A percentile compares a stretch with the other conserved stretches of the same genome.
These are phyloP conservation scores for Coelopa pilipes DNA, from an alignment of 2,888 invertebrate species.

Conservation along the genomic window DNA sequence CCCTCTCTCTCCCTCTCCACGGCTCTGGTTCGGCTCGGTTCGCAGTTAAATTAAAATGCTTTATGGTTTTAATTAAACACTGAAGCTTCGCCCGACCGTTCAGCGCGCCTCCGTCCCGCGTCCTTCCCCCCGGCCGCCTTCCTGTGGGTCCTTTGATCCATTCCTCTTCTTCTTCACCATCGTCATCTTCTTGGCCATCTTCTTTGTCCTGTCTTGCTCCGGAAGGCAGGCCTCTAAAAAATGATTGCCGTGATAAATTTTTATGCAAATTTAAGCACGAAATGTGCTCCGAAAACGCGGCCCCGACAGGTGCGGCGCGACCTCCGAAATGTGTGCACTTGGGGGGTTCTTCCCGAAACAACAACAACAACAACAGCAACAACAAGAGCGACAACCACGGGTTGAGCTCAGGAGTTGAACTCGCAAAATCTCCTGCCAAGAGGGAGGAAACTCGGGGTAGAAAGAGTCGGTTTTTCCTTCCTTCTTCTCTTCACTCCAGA, in stretches of 20 bases:
- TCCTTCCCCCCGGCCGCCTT: background rate
- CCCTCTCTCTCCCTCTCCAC: background rate
- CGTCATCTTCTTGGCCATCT: too few relatives aligned
- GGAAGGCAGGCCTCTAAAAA: conserved; percentile 2
- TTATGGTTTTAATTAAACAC: conserved; percentile 25
- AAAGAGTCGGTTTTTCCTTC: too few relatives aligned
- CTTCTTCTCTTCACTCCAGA: too few relatives aligned
- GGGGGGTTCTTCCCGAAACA: too few relatives aligned
- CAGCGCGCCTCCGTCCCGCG: background rate
- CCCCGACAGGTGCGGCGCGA: too few relatives aligned
- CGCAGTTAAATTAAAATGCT: conserved; percentile 26
- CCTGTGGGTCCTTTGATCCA: background rate
- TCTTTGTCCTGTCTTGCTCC: too few relatives aligned
- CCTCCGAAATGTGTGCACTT: too few relatives aligned
- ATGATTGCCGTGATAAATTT: conserved; percentile 47
- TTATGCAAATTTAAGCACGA: conserved; percentile 43
- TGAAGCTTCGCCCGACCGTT: background rate
- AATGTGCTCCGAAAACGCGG: background rate
- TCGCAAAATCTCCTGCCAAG: too few relatives aligned
- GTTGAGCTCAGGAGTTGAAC: background rate
- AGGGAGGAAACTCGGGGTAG: too few relatives aligned
- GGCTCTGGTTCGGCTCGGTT: background rate
- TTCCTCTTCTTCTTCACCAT: too few relatives aligned
- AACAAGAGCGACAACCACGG: too few relatives aligned
- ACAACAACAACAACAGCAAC: too few relatives aligned